Evolutionary conservation across 2,113 vertebrate species (phyloP), one percentile per base, ranked within the genome.

Genomic region (Lophura nycthemera): DNA sequence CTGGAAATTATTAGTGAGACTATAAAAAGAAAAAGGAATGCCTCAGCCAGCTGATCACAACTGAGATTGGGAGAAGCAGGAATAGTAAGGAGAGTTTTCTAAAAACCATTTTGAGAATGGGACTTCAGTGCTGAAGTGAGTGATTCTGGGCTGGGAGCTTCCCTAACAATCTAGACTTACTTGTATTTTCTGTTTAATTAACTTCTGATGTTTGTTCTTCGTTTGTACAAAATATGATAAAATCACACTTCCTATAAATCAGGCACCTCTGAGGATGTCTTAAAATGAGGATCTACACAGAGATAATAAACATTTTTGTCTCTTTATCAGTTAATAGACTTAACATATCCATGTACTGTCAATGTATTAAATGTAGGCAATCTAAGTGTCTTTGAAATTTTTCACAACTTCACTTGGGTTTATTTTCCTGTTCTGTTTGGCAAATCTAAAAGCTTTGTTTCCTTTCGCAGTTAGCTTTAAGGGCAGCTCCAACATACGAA

Each of bases 401-500:
- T 76, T 74, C 0, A 0, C 66, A 21, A 15, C 30, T 88, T 91
- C 66, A 73, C 9, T 63, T 74, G 6, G 18, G 4, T 90, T 90
- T 93, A 12, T 89, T 72, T 84, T 69, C 3, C 8, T 7, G 0
- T 93, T 89, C 14, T 70, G 7, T 81, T 52, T 67, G 85, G 43
- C 45, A 65, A 80, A 65, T 88, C 45, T 92, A 64, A 93, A 84
- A 94, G 87, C 16, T 34, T 94, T 82, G 38, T 7, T 85, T 93
- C 82, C 72, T 95, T 87, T 97, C 96, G 32, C 97, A 99, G 99
- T 94, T 99, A 96, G 99, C 99, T 52, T 97, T 99, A 96, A 98
- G 98, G 96, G 99, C 99, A 19, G 99, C 99, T 54, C 99, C 99
- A 10, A 98, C 98, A 0, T 99, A 99, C 11, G 98, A 98, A 93